Base-by-base conservation (phyloP, 2,888 invertebrate genomes). In the Drosophila stalkeri region DNA sequence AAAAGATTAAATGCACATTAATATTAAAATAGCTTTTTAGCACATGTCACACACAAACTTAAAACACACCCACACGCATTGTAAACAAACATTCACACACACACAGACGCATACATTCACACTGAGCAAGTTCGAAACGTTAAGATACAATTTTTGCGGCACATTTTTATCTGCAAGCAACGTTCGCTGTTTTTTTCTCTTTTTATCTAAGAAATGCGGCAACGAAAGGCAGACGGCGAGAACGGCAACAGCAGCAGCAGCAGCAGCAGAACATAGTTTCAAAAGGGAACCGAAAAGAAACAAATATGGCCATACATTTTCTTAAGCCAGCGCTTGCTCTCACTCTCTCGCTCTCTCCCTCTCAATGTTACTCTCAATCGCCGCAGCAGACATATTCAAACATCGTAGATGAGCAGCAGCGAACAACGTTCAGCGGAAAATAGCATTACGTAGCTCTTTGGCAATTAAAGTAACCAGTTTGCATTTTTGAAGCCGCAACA, bases 191-290 rank as follows among this genome's bases (percentile, higher is more conserved):
- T 64, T 77, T 57, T 56, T 14, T 33, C 52, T 41, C 12, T 41
- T 72, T 90, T 86, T 86, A 86, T 86, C 86, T 90, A 77, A 81
- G 80, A 90, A 90, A 79, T 90, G 89, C 84, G 89, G 90, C 89
- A 86, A 65, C 79, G 79, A 76, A 90, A 76, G 62, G 77, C 71
- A 89, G 86, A 78, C 89, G 81, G 75, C 83, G 63, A 89, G 85
- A 85, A 88, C 90, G 72, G 72, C 84, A 81, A 68, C 78, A 68
- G 64, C 77, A 66, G 64, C 69, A 37, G 65, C 64, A 37, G 65
- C 63, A 57, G 63, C 63, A 62, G 62, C 35, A 69, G 83, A 82
- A 82, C 55, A 77, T 66, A 72, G 80, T 75, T 74, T 64, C 52
- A 87, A 89, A 86, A 81, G 87, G 89, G 77, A 89, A 84, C 67